phyloP scores from a whole-genome alignment of 2,797 vertebrate genomes.

The Sphaeramia orbicularis region DNA sequence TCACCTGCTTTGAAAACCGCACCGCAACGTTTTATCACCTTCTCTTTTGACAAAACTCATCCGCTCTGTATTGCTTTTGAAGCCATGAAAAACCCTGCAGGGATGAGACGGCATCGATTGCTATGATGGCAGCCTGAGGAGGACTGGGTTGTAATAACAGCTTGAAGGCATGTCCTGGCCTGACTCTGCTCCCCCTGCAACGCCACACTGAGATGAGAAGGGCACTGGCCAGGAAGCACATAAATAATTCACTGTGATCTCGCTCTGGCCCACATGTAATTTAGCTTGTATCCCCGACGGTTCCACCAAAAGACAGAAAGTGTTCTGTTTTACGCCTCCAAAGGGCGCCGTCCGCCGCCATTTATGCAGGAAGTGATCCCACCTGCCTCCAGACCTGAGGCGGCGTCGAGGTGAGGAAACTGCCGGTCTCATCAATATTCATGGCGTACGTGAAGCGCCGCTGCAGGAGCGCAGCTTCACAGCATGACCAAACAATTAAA shows the following conservation, averaged over 20 bases:
- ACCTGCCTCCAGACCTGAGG: conserved; percentile 12
- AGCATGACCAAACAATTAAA: conserved; percentile 41
- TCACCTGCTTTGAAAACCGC: conserved; percentile 16
- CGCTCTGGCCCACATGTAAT: conserved; percentile 62
- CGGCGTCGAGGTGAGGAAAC: conserved; percentile 36
- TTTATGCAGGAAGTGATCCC: conserved; percentile 31
- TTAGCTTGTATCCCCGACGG: conserved; percentile 61
- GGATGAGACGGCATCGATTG: conserved; percentile 44
- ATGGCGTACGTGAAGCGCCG: conserved; percentile 4
- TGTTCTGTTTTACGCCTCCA: conserved; percentile 35
- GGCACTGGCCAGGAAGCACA: conserved; percentile 47
- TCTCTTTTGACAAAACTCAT: conserved; percentile 1
- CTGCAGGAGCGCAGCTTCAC: conserved; percentile 7
- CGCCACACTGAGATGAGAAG: conserved; percentile 36
- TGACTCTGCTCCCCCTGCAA: conserved; percentile 40
- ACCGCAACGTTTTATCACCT: conserved; percentile 7
- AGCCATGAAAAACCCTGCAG: conserved; percentile 32
- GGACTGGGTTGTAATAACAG: conserved; percentile 58
- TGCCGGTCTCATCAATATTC: conserved; percentile 39
- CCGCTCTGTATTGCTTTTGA: conserved; percentile 34
- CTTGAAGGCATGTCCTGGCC: conserved; percentile 55
- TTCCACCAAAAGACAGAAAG: conserved; percentile 45
- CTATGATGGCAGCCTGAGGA: conserved; percentile 61
- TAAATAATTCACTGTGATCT: conserved; percentile 72
- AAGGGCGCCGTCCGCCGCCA: conserved; percentile 13